phyloP scores from a whole-genome alignment of 2,113 vertebrate species.

The Gadus macrocephalus region DNA sequence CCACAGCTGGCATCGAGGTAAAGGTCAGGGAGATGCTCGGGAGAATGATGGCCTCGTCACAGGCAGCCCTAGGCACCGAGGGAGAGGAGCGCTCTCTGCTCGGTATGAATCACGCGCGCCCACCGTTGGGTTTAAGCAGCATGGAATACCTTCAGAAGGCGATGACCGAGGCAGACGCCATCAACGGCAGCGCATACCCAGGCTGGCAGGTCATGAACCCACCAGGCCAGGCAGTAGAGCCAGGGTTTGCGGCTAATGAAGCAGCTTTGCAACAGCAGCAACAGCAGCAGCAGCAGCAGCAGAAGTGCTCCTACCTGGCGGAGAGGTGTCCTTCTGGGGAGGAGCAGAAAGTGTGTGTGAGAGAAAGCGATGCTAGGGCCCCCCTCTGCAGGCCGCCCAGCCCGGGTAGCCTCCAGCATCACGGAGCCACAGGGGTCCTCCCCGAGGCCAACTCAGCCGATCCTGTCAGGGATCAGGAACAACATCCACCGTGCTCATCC shows the following conservation, averaged over 20 bases:
- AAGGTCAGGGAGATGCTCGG: constrained; percentile 93
- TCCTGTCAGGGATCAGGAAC: constrained; percentile 82
- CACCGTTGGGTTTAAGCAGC: constrained; percentile 86
- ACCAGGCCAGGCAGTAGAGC: constrained; percentile 84
- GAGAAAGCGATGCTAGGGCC: constrained; percentile 85
- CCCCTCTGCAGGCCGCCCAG: constrained; percentile 81
- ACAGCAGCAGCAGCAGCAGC: constrained; percentile 28
- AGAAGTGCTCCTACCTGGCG: constrained; percentile 62
- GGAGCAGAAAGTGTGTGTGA: constrained; percentile 82
- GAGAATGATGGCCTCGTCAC: constrained; percentile 84
- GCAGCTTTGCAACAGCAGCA: constrained; percentile 47
- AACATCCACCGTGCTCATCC: constrained; percentile 86
- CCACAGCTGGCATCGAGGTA: constrained; percentile 81
- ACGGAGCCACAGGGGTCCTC: constrained; percentile 83
- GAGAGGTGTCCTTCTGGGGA: constrained; percentile 77
- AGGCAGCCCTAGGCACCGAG: constrained; percentile 70
- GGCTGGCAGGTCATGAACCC: constrained; percentile 93
- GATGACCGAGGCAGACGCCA: constrained; percentile 82
- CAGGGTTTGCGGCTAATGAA: constrained; percentile 86
- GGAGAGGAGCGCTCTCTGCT: constrained; percentile 86
- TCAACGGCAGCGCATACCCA: constrained; percentile 84
- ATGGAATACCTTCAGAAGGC: constrained; percentile 91
- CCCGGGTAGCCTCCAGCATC: constrained; percentile 82
- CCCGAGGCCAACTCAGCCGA: constrained; percentile 81
- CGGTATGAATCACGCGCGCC: constrained; percentile 84